Conservation (phyloP, 2,113 vertebrate genomes). For the Zeus faber region DNA sequence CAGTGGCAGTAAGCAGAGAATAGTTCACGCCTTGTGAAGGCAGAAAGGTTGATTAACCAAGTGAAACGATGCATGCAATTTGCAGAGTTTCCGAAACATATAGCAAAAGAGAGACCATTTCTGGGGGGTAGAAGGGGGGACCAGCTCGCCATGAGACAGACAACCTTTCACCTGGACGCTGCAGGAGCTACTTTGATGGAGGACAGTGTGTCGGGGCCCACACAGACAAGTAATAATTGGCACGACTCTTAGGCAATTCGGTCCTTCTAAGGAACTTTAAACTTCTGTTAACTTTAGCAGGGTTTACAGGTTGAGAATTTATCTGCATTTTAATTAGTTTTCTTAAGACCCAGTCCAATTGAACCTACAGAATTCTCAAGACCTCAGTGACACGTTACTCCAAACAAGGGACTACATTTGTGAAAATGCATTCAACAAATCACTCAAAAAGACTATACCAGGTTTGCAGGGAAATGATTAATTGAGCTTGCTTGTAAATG, state of each 20-base stretch:
- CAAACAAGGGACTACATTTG: no score
- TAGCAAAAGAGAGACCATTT: background rate
- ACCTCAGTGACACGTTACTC: no score
- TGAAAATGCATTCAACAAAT: no score
- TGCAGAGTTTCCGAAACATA: background rate
- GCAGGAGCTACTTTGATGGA: background rate
- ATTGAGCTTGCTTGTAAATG: no score
- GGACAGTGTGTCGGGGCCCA: constrained; percentile 34
- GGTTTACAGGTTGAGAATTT: no score
- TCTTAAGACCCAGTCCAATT: no score
- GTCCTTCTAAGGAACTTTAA: background rate
- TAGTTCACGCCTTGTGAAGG: constrained; percentile 5
- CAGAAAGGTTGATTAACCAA: constrained; percentile 24
- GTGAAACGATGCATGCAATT: constrained; percentile 49
- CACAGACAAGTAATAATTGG: constrained; percentile 42
- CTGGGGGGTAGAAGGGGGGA: constrained; percentile 1
- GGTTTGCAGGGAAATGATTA: no score
- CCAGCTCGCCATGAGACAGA: constrained; percentile 5
- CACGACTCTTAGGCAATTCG: constrained; percentile 34
- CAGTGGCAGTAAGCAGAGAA: constrained; percentile 25
- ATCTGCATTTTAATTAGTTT: no score
- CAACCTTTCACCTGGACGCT: constrained; percentile 30
- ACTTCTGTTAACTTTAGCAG: background rate
- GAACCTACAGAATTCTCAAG: no score
- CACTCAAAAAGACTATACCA: no score